These are phyloP conservation scores for Heliconius ismenius DNA, from an alignment of 2,888 invertebrate species.

Conservation along the genomic window DNA sequence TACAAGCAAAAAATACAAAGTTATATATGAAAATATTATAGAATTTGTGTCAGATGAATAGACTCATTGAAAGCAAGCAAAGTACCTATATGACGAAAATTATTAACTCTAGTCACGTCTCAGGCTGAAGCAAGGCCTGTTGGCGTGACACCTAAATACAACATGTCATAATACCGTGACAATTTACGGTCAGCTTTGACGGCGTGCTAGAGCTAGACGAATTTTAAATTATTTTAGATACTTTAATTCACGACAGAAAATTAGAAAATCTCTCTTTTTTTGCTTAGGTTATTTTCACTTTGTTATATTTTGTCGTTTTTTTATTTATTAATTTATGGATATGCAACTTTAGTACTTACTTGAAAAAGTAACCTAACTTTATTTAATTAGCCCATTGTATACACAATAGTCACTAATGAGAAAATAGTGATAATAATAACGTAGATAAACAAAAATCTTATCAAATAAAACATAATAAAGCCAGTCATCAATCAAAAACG, in stretches of 20 bases:
- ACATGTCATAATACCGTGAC: conserved; percentile 65
- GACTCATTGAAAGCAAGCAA: conserved; percentile 31
- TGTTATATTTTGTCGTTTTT: no score
- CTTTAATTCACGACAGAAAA: not conserved
- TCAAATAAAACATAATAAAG: conserved; percentile 65
- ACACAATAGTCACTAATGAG: conserved; percentile 47
- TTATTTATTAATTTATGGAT: no score
- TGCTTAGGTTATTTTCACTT: no score
- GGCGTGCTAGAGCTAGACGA: conserved; percentile 47
- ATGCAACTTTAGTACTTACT: no score
- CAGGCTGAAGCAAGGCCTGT: conserved; percentile 65
- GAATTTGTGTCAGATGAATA: conserved; percentile 18
- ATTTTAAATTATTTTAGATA: conserved; percentile 39
- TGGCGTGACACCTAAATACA: conserved; percentile 59
- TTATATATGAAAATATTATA: conserved; percentile 6
- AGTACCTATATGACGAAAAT: conserved; percentile 37
- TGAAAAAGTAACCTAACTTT: no score
- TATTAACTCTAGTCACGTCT: conserved; percentile 67
- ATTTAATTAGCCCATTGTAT: no score
- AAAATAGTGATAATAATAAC: conserved; percentile 48
- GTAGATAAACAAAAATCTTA: conserved; percentile 24
- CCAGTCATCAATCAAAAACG: conserved; percentile 52
- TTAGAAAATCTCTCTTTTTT: no score
- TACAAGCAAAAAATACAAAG: not conserved
- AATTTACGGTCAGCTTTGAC: conserved; percentile 60